phyloP scores from a whole-genome alignment of 2,113 vertebrate genomes.

The Oreochromis niloticus region DNA sequence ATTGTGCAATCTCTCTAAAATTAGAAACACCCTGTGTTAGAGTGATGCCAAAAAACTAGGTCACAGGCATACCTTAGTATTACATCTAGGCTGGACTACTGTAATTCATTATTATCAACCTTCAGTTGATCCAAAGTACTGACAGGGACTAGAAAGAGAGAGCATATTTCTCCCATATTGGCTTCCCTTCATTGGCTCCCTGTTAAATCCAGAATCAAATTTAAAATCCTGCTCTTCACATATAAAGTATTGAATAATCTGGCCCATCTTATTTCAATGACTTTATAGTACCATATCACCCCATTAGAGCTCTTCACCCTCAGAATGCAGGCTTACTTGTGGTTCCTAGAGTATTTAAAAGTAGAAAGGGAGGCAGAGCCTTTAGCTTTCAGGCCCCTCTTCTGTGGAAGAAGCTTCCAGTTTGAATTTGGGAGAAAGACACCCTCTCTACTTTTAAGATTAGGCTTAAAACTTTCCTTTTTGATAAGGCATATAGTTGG shows the following conservation, averaged over 20 bases:
- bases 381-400: background rate
- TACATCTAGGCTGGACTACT: background rate
- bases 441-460: background rate
- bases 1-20: background rate
- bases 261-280: background rate
- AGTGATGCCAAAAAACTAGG: background rate
- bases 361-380: background rate
- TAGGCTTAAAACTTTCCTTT: background rate
- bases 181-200: background rate
- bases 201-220: background rate
- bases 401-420: background rate
- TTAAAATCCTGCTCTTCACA: background rate
- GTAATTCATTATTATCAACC: background rate
- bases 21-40: background rate
- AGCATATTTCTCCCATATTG: accelerated
- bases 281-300: background rate
- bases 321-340: background rate
- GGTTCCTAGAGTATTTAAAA: background rate
- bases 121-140: background rate
- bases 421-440: background rate
- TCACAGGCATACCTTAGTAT: background rate
- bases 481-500: background rate
- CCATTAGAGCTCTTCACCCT: background rate
- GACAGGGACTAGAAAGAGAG: background rate
- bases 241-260: background rate